phyloP scores from a whole-genome alignment of 2,797 vertebrate genomes.

The Crotalus adamanteus region DNA sequence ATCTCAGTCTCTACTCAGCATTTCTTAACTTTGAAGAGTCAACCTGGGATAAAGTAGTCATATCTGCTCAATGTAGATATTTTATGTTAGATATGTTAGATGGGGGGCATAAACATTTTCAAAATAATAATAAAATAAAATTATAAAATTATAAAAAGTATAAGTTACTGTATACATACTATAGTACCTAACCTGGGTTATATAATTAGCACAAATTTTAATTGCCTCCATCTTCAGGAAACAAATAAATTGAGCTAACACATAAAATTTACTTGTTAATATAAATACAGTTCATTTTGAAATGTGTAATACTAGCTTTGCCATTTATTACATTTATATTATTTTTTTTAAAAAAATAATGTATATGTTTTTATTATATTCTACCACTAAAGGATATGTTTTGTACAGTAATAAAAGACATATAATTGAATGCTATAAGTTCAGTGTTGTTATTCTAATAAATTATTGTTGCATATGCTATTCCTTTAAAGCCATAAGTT shows the following conservation, averaged over 20 bases:
- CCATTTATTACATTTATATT: not conserved
- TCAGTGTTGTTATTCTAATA: not conserved
- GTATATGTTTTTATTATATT: not conserved
- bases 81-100: not conserved
- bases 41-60: not conserved
- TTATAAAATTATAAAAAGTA: too few relatives aligned
- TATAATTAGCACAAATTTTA: not conserved
- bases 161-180: too few relatives aligned
- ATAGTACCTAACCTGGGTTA: not conserved
- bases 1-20: not conserved
- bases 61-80: not conserved
- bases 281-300: too few relatives aligned
- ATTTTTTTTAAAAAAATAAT: not conserved
- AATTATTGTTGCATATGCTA: not conserved
- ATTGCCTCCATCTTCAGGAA: conserved; percentile 10
- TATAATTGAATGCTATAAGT: not conserved
- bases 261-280: not conserved
- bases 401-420: not conserved
- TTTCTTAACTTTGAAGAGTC: not conserved
- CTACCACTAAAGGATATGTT: not conserved
- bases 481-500: not conserved
- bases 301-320: not conserved
- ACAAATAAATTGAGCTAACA: not conserved
- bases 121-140: too few relatives aligned
- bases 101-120: not conserved